These are phyloP conservation scores for Okapia johnstoni DNA, from an alignment of 2,113 vertebrate genomes.

Conservation along the genomic window DNA sequence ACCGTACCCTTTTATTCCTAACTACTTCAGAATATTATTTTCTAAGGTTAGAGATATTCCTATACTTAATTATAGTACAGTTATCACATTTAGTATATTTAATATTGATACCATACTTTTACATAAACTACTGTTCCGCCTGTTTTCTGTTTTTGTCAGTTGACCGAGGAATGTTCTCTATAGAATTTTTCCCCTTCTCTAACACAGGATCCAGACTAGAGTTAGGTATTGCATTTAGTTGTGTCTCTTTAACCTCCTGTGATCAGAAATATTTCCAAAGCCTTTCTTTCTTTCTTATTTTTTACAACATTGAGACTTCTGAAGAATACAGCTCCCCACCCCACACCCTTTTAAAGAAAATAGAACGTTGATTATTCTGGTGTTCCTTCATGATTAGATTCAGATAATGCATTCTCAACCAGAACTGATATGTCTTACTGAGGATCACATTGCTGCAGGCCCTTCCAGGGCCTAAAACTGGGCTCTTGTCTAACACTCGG, in stretches of 20 bases:
- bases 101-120: background rate
- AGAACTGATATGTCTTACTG: background rate
- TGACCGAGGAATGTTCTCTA: background rate
- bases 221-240: background rate
- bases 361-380: background rate
- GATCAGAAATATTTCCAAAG: background rate
- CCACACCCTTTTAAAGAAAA: background rate
- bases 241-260: background rate
- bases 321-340: background rate
- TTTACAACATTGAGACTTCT: background rate
- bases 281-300: background rate
- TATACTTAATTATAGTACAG: background rate
- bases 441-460: background rate
- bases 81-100: background rate
- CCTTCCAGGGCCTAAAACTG: too few species aligned
- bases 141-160: background rate
- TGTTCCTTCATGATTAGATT: slow-evolving; percentile 6
- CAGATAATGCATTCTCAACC: background rate
- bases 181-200: background rate
- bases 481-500: too few species aligned
- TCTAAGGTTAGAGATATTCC: background rate
- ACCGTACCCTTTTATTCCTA: background rate
- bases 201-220: background rate
- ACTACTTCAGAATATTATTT: background rate
- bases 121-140: background rate